Base-by-base conservation (phyloP, 2,797 vertebrate genomes). In the Anas bernieri region DNA sequence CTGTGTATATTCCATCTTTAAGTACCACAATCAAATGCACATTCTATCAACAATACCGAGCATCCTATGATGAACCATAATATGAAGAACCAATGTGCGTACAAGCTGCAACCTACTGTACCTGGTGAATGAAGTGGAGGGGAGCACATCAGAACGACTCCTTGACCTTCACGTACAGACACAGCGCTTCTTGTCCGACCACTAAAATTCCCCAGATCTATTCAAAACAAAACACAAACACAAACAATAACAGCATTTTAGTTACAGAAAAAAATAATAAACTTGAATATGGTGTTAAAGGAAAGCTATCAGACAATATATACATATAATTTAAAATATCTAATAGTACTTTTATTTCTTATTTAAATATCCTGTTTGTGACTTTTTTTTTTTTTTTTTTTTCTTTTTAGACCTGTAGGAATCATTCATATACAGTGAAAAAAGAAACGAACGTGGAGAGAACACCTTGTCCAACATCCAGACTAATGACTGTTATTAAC, bases 101-200 rank as follows among this genome's bases (percentile, higher is more conserved):
- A 75, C 2, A 87, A 75, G 69, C 80, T 35, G 48, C 52, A 78
- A 26, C 9, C n/a, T 48, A 96, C 95, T 30, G 26, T 98, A 99
- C 99, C 99, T 98, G 99, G 98, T 6, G 99, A 99, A 96, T 99
- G 99, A 80, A 98, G 98, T 17, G 99, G 99, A 70, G 99, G 99
- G 8, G 98, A 98, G 80, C 99, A 99, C 98, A 99, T 99, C 69
- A 99, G 98, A 45, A 99, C 99, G 64, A 99, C 99, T 16, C 99
- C 99, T 97, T 99, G 99, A 93, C 99, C 99, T 98, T 99, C 99
- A 68, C 99, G 98, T 87, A 99, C 99, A 4, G 98, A 99, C 12
- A 99, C 99, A 3, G 98, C 99, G 31, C 99, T 99, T 98, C 99
- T 98, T 52, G 98, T 98, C 91, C 98, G 98, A 56, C 97, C 97